phyloP scores from a whole-genome alignment of 2,888 invertebrate species.

The Mythimna impura region DNA sequence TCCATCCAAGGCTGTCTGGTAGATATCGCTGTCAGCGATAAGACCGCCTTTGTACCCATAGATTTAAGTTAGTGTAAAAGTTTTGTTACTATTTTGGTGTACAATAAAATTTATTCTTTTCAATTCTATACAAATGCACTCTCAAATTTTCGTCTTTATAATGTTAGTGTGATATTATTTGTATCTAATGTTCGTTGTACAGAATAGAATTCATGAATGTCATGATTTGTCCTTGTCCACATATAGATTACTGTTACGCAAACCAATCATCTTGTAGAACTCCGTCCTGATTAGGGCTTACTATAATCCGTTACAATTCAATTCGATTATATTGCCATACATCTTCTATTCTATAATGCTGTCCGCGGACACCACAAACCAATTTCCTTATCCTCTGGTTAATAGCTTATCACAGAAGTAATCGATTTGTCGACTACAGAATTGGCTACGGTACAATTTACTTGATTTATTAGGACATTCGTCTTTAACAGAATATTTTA shows the following conservation, averaged over 20 bases:
- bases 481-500: conserved; percentile 21
- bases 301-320: neutral
- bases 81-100: too few relatives aligned
- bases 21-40: too few relatives aligned
- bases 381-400: conserved; percentile 54
- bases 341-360: conserved; percentile 36
- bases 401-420: conserved; percentile 49
- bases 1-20: too few relatives aligned
- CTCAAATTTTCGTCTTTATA: too few relatives aligned
- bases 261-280: conserved; percentile 14
- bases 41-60: too few relatives aligned
- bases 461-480: conserved; percentile 47
- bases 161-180: too few relatives aligned
- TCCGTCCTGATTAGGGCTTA: conserved; percentile 16
- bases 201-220: too few relatives aligned
- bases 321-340: conserved; percentile 31
- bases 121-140: too few relatives aligned
- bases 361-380: conserved; percentile 37
- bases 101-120: too few relatives aligned
- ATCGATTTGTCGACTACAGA: conserved; percentile 54
- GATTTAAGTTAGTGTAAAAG: too few relatives aligned
- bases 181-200: too few relatives aligned
- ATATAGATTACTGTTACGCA: neutral
- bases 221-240: neutral
- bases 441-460: conserved; percentile 50